Evolutionary conservation across 2,888 invertebrate genomes (phyloP).

Genomic region (Phalera bucephala): DNA sequence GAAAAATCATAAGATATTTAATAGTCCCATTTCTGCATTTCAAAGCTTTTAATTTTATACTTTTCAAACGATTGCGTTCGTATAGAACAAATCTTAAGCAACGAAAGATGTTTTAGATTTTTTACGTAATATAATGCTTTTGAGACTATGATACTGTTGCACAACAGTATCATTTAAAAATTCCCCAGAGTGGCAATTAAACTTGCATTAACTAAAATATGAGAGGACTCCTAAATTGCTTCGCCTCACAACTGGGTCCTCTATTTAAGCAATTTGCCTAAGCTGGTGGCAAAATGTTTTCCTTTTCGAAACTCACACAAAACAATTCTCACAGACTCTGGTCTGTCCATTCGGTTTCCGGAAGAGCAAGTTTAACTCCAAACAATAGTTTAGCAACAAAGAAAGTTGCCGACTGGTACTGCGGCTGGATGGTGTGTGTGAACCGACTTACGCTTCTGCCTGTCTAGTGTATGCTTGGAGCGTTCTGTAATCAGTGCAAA

Average conservation of each 20-base stretch:
- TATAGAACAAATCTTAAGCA: no score
- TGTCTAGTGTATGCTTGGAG: conserved; percentile 40
- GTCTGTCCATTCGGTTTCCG: conserved; percentile 71
- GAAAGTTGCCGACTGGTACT: conserved; percentile 58
- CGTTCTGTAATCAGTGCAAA: conserved; percentile 49
- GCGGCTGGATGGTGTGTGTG: conserved; percentile 55
- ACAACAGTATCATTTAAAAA: no score
- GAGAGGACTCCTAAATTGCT: conserved; percentile 47
- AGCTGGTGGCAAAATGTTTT: conserved; percentile 77
- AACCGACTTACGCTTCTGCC: conserved; percentile 43
- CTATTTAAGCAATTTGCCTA: conserved; percentile 70
- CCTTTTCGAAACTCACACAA: conserved; percentile 75
- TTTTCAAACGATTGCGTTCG: no score
- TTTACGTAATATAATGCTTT: no score
- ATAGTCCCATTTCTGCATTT: no score
- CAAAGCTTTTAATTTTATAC: no score
- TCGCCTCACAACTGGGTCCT: conserved; percentile 25
- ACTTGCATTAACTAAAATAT: conserved; percentile 69
- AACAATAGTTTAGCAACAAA: conserved; percentile 78
- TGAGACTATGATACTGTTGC: no score
- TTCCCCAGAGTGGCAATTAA: no score
- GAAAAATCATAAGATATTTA: no score
- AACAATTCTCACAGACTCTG: conserved; percentile 71
- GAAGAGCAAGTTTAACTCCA: conserved; percentile 66
- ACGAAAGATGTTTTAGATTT: no score